Evolutionary conservation across 1,140 invertebrate genomes (phyloP).

Genomic region (Bombus impatiens): DNA sequence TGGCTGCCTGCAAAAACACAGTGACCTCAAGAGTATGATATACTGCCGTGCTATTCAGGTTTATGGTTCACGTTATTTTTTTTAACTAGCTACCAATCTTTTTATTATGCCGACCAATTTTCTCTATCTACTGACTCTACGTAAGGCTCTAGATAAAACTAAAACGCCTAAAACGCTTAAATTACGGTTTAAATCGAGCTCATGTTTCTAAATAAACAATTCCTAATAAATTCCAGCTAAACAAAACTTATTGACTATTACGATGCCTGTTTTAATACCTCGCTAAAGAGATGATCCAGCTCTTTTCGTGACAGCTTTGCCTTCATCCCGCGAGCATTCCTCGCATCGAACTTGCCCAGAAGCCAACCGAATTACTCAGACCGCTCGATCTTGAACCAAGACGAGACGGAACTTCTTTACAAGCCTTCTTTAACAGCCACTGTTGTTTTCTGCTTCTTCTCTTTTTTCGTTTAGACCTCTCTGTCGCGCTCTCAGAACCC

Average conservation of each 20-base stretch:
- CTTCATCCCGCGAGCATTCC: conserved; percentile 77
- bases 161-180: background rate
- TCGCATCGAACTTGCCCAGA: conserved; percentile 61
- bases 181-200: background rate
- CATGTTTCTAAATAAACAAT: too few species aligned
- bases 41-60: background rate
- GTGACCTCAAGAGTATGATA: background rate
- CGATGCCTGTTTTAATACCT: conserved; percentile 68
- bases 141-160: background rate
- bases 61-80: conserved; percentile 1
- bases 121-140: background rate
- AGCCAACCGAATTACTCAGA: background rate
- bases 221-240: background rate
- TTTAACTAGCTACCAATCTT: too few species aligned
- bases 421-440: background rate
- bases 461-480: background rate
- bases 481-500: conserved; percentile 17
- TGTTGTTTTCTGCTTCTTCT: background rate
- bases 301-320: conserved; percentile 76
- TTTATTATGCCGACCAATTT: background rate
- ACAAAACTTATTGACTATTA: background rate
- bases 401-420: conserved; percentile 21
- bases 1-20: conserved; percentile 49
- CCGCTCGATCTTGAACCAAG: conserved; percentile 15
- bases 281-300: conserved; percentile 79